phyloP scores from a whole-genome alignment of 1,140 invertebrate genomes.

The Neotoxoptera formosana region DNA sequence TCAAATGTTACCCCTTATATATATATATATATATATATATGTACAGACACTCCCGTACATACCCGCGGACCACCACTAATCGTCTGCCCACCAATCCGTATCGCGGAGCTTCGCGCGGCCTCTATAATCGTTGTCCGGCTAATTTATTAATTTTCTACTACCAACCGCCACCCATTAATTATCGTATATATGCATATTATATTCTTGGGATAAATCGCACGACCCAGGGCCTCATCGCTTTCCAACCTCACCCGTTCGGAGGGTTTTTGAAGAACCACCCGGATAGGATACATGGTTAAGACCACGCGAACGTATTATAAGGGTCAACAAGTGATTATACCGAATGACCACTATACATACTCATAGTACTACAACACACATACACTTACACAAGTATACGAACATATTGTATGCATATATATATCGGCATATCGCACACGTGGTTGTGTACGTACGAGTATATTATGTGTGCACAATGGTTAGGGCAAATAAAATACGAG shows the following conservation, averaged over 20 bases:
- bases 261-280: constrained; percentile 17
- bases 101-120: not conserved
- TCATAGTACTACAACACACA: not conserved
- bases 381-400: not conserved
- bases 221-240: not conserved
- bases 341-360: constrained; percentile 29
- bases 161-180: not conserved
- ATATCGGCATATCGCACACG: no score
- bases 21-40: not conserved
- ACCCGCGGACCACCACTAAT: not conserved
- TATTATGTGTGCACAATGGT: not conserved
- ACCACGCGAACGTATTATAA: constrained; percentile 31
- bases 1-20: not conserved
- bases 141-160: constrained; percentile 39
- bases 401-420: not conserved
- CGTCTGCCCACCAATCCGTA: not conserved
- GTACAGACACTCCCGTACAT: not conserved
- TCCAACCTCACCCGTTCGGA: not conserved
- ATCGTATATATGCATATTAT: not conserved
- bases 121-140: constrained; percentile 25
- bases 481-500: constrained; percentile 10
- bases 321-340: constrained; percentile 51
- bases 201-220: not conserved
- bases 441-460: no score
- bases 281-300: not conserved